phyloP scores from a whole-genome alignment of 2,797 vertebrate genomes.

The Poeciliopsis paucimaculata region DNA sequence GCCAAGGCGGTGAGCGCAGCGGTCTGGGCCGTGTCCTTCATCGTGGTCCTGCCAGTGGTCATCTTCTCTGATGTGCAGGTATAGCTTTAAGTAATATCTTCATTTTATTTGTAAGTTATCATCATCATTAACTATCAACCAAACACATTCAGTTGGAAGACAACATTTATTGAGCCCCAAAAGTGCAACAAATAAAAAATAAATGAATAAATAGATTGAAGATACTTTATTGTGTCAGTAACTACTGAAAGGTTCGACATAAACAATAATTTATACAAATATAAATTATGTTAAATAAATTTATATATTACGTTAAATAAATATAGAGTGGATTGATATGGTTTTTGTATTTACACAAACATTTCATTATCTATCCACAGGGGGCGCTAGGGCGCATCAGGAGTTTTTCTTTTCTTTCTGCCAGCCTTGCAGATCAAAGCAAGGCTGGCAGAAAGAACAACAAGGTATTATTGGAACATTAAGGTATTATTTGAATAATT shows the following conservation, averaged over 20 bases:
- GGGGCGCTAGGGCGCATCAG: not conserved
- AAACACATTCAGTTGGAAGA: not conserved
- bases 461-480: too few relatives aligned
- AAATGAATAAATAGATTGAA: not conserved
- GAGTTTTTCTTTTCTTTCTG: not conserved
- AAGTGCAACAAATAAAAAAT: not conserved
- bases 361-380: not conserved
- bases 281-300: too few relatives aligned
- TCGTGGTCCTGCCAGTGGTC: slow-evolving; percentile 94
- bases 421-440: not conserved
- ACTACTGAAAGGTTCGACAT: not conserved
- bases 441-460: too few relatives aligned
- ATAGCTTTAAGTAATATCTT: not conserved
- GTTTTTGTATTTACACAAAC: not conserved
- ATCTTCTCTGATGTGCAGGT: slow-evolving; percentile 92
- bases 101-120: not conserved
- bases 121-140: not conserved
- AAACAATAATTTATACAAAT: not conserved
- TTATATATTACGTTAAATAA: not conserved
- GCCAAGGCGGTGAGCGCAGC: slow-evolving; percentile 90
- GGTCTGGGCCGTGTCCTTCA: slow-evolving; percentile 90
- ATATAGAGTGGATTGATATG: not conserved
- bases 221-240: not conserved
- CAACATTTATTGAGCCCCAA: not conserved
- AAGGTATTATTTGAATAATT: too few relatives aligned